Conservation (phyloP, 2,797 vertebrate species). For the Cryptoblepharus egeriae region DNA sequence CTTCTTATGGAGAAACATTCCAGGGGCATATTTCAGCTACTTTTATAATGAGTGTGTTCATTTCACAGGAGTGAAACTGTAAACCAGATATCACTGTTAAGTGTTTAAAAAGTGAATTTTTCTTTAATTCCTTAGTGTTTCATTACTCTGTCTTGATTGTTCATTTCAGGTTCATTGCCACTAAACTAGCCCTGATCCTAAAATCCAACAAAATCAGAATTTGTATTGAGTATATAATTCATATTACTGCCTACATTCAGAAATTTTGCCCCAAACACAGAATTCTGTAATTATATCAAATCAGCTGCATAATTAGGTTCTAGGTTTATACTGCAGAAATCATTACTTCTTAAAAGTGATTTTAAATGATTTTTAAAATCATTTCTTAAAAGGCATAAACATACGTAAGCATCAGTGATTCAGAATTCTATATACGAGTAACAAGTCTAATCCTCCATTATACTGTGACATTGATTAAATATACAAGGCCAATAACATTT, state of each 20-base stretch:
- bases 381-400: too few species aligned
- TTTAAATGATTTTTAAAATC: not conserved
- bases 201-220: not conserved
- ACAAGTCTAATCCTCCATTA: too few species aligned
- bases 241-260: not conserved
- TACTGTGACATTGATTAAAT: too few species aligned
- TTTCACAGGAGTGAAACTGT: not conserved
- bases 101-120: not conserved
- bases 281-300: not conserved
- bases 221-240: not conserved
- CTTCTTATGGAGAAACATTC: not conserved
- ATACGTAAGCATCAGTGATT: too few species aligned
- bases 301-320: not conserved
- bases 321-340: not conserved
- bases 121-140: not conserved
- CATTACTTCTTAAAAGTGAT: too few species aligned
- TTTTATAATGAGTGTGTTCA: not conserved
- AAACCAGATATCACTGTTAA: not conserved
- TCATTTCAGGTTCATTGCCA: not conserved
- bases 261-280: not conserved
- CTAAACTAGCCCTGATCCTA: not conserved
- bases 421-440: too few species aligned
- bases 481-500: too few species aligned
- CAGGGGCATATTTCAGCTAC: not conserved
- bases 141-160: not conserved